A percentile compares a stretch with the other conserved stretches of the same genome.
Evolutionary conservation across 2,113 vertebrate species (phyloP).

Genomic region (Bungarus multicinctus): DNA sequence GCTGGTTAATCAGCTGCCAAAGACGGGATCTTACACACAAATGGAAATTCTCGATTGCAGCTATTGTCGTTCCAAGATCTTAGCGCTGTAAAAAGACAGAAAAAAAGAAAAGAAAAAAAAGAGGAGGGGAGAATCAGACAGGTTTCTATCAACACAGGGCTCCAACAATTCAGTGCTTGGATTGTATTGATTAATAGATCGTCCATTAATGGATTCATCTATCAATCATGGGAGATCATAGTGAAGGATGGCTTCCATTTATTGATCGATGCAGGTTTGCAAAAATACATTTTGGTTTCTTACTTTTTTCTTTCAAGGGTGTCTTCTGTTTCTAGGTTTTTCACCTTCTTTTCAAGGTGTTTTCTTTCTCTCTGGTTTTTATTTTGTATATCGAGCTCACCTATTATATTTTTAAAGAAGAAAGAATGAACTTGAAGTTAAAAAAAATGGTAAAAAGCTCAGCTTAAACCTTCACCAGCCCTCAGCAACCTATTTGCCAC

Average conservation of each 20-base stretch:
- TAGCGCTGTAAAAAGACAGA: constrained; percentile 59
- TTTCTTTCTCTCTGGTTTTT: background rate
- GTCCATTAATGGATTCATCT: background rate
- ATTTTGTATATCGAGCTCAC: background rate
- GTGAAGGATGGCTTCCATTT: background rate
- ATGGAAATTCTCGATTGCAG: constrained; percentile 76
- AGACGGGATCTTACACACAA: constrained; percentile 80
- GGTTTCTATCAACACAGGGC: background rate
- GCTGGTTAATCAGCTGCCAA: constrained; percentile 61
- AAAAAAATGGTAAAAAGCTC: background rate
- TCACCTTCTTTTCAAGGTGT: too few species aligned
- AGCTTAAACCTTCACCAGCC: background rate
- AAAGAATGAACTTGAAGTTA: background rate
- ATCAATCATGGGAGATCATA: background rate
- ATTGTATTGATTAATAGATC: background rate
- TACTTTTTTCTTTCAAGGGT: background rate
- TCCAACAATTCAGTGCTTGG: background rate
- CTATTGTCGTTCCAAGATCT: constrained; percentile 82
- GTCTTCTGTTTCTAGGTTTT: background rate
- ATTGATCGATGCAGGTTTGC: background rate
- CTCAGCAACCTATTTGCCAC: background rate
- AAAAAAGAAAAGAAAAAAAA: background rate
- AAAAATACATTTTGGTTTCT: background rate
- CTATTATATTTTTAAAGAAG: background rate
- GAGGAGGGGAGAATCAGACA: background rate